Percentiles rank a stretch among this genome's conserved stretches.
These are phyloP conservation scores for Nerophis lumbriciformis DNA, from an alignment of 2,113 vertebrate genomes.

Conservation along the genomic window DNA sequence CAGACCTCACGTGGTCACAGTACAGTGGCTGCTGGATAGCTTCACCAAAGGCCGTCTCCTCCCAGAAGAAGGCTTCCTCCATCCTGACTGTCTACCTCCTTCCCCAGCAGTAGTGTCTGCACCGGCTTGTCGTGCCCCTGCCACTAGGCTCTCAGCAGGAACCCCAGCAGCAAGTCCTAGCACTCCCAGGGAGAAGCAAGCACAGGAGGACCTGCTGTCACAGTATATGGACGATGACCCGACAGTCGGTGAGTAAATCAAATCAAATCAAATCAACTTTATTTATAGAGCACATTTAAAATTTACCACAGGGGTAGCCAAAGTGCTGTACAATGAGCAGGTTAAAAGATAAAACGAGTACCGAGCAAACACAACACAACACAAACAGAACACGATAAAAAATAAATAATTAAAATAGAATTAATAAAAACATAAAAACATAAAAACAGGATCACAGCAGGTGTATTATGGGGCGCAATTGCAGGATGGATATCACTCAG, in stretches of 20 bases:
- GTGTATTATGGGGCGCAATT: no score
- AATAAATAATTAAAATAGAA: no score
- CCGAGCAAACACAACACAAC: no score
- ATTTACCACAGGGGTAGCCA: no score
- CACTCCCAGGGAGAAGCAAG: constrained; percentile 45
- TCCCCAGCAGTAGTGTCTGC: constrained; percentile 66
- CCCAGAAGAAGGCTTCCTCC: constrained; percentile 79
- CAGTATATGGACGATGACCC: constrained; percentile 81
- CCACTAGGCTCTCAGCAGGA: constrained; percentile 34
- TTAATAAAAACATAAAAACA: no score
- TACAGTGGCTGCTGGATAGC: constrained; percentile 88
- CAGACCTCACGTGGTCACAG: constrained; percentile 86
- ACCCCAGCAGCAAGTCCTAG: constrained; percentile 55
- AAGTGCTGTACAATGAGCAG: no score
- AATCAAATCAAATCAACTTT: no score
- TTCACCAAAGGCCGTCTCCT: constrained; percentile 79
- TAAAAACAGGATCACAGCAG: no score
- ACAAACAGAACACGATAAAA: no score
- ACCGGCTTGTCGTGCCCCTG: constrained; percentile 35
- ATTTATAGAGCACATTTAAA: no score
- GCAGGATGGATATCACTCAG: no score
- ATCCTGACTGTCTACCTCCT: constrained; percentile 75
- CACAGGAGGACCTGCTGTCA: constrained; percentile 85
- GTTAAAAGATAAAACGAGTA: no score
- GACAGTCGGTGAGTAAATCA: constrained; percentile 78